Conservation (phyloP, 2,113 vertebrate species). For the Isurus oxyrinchus region DNA sequence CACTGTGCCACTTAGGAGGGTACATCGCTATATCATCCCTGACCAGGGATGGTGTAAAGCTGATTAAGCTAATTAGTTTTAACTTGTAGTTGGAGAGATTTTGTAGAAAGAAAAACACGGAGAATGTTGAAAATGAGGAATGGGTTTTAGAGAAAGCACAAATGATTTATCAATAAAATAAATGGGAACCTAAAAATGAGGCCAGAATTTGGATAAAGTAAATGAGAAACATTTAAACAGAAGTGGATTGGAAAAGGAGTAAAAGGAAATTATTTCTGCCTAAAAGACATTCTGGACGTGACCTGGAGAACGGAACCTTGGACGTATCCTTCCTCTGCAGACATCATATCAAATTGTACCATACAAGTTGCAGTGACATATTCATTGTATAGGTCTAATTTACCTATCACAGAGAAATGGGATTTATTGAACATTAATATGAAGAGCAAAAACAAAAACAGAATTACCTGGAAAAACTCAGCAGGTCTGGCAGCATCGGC, state of each 20-base stretch:
- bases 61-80: slow-evolving; percentile 27
- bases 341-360: not conserved
- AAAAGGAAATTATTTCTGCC: not conserved
- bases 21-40: slow-evolving; percentile 20
- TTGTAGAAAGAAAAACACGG: not conserved
- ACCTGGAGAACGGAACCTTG: not conserved
- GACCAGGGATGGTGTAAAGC: slow-evolving; percentile 19
- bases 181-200: not conserved
- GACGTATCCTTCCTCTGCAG: not conserved
- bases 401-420: not conserved
- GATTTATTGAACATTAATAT: not conserved
- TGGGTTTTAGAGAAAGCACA: not conserved
- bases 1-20: not conserved
- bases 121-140: not conserved
- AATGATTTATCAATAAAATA: not conserved
- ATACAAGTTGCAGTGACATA: too few relatives aligned
- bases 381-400: not conserved
- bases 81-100: slow-evolving; percentile 27
- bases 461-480: too few relatives aligned
- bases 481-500: too few relatives aligned
- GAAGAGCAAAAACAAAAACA: too few relatives aligned
- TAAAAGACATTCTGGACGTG: not conserved
- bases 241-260: not conserved
- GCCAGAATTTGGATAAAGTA: not conserved
- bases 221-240: slow-evolving; percentile 11